Evolutionary conservation across 2,888 invertebrate genomes (phyloP), one percentile per base, ranked within the genome.

Genomic region (Didymodactylos carnosus): DNA sequence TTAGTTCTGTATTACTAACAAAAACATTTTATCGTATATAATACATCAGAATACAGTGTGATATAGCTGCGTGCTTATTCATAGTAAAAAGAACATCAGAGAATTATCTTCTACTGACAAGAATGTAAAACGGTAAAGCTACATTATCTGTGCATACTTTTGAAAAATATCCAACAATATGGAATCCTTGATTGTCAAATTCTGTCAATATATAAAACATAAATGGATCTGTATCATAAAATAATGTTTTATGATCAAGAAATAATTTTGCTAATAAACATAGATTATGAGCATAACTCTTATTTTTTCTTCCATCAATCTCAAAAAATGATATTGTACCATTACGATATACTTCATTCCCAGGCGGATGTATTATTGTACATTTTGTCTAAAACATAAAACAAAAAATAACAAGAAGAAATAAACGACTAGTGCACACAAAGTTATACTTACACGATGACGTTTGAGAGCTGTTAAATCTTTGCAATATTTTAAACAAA

Each of bases 101-200:
- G n/a, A n/a, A n/a, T n/a, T n/a, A n/a, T n/a, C n/a, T n/a, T n/a
- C n/a, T n/a, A n/a, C n/a, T n/a, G n/a, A n/a, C n/a, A n/a, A n/a
- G n/a, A n/a, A n/a, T n/a, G n/a, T n/a, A n/a, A n/a, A n/a, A n/a
- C n/a, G n/a, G n/a, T n/a, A n/a, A n/a, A n/a, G n/a, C n/a, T n/a
- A n/a, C n/a, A n/a, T n/a, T n/a, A n/a, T n/a, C n/a, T n/a, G n/a
- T n/a, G n/a, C n/a, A n/a, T 82, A 98, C 98, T 81, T 97, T 97
- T 10, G 94, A 94, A 85, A 99, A 99, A 85, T 95, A 99, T n/a
- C 98, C 98, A 29, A 99, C 97, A 83, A 99, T 92, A 83, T 98
- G 98, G 84, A 93, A 95, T 8, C 94, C 97, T 81, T 92, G 87
- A 39, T 88, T 88, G 84, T 98, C 97, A 76, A 82, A 82, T 79